These are phyloP conservation scores for Chrysolina haemoptera DNA, from an alignment of 2,888 invertebrate genomes.

Conservation along the genomic window DNA sequence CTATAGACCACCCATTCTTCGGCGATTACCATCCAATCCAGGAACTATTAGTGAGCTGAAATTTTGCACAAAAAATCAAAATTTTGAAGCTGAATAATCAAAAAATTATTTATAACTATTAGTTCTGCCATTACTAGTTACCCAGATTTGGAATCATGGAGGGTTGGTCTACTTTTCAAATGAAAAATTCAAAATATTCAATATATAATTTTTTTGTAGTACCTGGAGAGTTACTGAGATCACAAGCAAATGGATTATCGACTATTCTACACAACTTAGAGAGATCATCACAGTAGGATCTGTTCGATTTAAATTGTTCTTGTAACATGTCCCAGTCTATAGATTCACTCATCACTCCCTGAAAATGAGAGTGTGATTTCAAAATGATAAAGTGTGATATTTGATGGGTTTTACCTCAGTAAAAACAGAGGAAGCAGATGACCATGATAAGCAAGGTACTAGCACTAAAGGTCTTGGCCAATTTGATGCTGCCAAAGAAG, in stretches of 20 bases:
- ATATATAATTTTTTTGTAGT: slow-evolving; percentile 16
- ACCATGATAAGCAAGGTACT: slow-evolving; percentile 97
- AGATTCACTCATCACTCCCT: slow-evolving; percentile 96
- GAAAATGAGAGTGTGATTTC: slow-evolving; percentile 57
- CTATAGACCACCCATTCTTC: background rate
- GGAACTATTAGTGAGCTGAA: background rate
- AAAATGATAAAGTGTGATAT: slow-evolving; percentile 35
- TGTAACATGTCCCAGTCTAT: slow-evolving; percentile 95
- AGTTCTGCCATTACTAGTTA: background rate
- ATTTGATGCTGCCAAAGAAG: slow-evolving; percentile 95
- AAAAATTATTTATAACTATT: background rate
- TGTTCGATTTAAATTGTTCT: slow-evolving; percentile 88
- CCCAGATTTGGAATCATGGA: background rate
- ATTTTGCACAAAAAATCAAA: background rate
- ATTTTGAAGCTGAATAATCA: background rate
- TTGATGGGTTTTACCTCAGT: slow-evolving; percentile 77
- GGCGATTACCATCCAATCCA: background rate
- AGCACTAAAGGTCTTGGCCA: slow-evolving; percentile 95
- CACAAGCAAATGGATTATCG: slow-evolving; percentile 73
- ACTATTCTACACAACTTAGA: slow-evolving; percentile 89
- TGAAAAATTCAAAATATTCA: slow-evolving; percentile 12
- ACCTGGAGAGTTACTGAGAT: slow-evolving; percentile 62
- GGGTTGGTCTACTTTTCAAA: background rate
- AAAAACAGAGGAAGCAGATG: slow-evolving; percentile 96
- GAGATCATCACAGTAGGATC: slow-evolving; percentile 85